Percentiles rank a stretch among this genome's conserved stretches.
phyloP scores from a whole-genome alignment of 2,113 vertebrate species.

The Sylvietta virens region DNA sequence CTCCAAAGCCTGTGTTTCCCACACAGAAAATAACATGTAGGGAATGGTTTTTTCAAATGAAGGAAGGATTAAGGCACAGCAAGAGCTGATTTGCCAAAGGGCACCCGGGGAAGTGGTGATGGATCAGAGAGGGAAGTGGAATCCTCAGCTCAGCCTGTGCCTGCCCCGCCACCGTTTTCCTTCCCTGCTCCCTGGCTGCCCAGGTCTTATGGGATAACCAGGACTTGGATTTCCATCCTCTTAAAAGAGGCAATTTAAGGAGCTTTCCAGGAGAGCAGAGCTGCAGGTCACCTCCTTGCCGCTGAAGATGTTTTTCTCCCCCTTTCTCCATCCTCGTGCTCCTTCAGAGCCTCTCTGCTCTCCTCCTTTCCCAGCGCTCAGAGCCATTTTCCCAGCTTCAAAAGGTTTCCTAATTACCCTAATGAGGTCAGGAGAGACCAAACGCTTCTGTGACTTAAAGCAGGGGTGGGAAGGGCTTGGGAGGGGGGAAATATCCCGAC shows the following conservation, averaged over 20 bases:
- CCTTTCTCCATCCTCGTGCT: background rate
- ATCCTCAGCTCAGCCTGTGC: accelerated
- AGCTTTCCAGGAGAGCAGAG: background rate
- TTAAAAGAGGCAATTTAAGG: background rate
- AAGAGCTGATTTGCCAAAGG: background rate
- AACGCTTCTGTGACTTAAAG: conserved; percentile 38
- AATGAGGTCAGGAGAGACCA: conserved; percentile 78
- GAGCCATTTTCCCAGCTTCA: conserved; percentile 67
- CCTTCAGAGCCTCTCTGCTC: conserved; percentile 19
- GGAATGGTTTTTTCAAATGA: background rate
- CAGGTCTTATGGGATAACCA: background rate
- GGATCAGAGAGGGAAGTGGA: background rate
- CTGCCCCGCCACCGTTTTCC: background rate
- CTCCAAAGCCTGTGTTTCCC: background rate
- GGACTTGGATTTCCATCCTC: background rate
- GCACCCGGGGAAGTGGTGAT: background rate
- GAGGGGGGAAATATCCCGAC: background rate
- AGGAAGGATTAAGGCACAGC: background rate
- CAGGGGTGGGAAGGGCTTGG: background rate
- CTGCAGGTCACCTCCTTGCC: background rate
- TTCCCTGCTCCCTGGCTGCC: background rate
- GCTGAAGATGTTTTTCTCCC: background rate
- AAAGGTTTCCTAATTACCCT: conserved; percentile 75
- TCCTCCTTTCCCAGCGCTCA: conserved; percentile 50
- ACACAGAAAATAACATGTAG: accelerated